phyloP scores from a whole-genome alignment of 2,113 vertebrate species.

The Lates calcarifer region DNA sequence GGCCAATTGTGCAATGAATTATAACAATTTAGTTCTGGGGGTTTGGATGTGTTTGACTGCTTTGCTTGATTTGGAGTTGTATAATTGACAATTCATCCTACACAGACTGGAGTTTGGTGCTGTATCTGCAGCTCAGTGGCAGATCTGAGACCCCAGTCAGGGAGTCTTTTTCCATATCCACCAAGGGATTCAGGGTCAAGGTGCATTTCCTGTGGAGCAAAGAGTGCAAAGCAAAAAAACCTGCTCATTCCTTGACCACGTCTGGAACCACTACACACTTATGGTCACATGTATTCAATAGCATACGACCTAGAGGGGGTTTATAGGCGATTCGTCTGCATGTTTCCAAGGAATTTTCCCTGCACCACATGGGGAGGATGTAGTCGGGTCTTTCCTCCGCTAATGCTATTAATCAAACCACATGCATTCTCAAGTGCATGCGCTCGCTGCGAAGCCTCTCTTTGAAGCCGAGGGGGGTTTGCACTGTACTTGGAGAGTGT shows the following conservation, averaged over 20 bases:
- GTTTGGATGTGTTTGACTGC: conserved; percentile 4
- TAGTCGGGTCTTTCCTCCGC: conserved; percentile 48
- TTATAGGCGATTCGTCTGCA: conserved; percentile 52
- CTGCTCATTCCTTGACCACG: conserved; percentile 21
- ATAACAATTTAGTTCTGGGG: not conserved
- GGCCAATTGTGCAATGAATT: conserved; percentile 23
- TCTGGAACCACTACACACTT: conserved; percentile 57
- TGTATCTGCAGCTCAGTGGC: not conserved
- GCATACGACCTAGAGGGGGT: conserved; percentile 17
- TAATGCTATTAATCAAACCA: conserved; percentile 78
- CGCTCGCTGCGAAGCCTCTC: conserved; percentile 33
- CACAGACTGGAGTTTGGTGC: not conserved
- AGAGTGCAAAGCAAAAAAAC: conserved; percentile 9
- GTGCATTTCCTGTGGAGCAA: conserved; percentile 72
- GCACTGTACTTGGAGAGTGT: conserved; percentile 16
- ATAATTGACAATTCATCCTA: conserved; percentile 9
- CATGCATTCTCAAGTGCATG: conserved; percentile 58
- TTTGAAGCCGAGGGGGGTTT: conserved; percentile 55
- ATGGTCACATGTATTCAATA: conserved; percentile 68
- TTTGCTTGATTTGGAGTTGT: conserved; percentile 1
- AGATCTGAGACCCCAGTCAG: conserved; percentile 19
- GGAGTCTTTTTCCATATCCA: conserved; percentile 44
- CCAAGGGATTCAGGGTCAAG: conserved; percentile 68
- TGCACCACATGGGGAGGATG: conserved; percentile 70
- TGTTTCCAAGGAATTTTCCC: conserved; percentile 68